A percentile compares a stretch with the other conserved stretches of the same genome.
These are phyloP conservation scores for Vesta saturnalis DNA, from an alignment of 2,888 invertebrate species.

Conservation along the genomic window DNA sequence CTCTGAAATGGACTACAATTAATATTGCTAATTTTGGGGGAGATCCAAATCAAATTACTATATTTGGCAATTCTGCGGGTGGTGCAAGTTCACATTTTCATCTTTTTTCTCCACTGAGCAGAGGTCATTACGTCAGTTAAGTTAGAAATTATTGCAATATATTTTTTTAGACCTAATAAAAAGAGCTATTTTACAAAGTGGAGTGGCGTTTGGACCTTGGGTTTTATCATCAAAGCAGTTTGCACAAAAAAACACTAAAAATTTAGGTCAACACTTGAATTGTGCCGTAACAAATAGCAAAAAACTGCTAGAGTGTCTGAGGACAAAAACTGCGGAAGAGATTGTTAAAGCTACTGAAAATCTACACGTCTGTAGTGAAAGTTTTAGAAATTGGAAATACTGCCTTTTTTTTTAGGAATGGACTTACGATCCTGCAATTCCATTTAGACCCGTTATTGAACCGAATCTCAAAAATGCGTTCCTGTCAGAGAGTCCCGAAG, in stretches of 20 bases:
- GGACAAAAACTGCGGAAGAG: not conserved
- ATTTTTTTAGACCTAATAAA: slow-evolving; percentile 19
- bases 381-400: not conserved
- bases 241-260: not conserved
- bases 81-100: slow-evolving; percentile 59
- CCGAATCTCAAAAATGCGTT: slow-evolving; percentile 75
- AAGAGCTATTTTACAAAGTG: slow-evolving; percentile 23
- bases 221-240: not conserved
- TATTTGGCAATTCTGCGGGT: slow-evolving; percentile 60
- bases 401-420: slow-evolving; percentile 66
- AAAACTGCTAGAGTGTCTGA: not conserved
- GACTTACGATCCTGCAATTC: slow-evolving; percentile 84
- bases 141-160: not conserved
- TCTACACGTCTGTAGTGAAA: not conserved
- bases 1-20: slow-evolving; percentile 55
- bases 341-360: not conserved
- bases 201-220: slow-evolving; percentile 13
- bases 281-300: not conserved
- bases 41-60: slow-evolving; percentile 54
- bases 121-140: slow-evolving; percentile 43
- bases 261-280: not conserved
- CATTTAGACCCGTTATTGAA: slow-evolving; percentile 82
- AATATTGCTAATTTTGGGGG: slow-evolving; percentile 47
- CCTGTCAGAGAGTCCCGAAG: slow-evolving; percentile 70
- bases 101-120: slow-evolving; percentile 56